These are phyloP conservation scores for Callaeas wilsoni DNA, from an alignment of 2,113 vertebrate species.

Conservation along the genomic window DNA sequence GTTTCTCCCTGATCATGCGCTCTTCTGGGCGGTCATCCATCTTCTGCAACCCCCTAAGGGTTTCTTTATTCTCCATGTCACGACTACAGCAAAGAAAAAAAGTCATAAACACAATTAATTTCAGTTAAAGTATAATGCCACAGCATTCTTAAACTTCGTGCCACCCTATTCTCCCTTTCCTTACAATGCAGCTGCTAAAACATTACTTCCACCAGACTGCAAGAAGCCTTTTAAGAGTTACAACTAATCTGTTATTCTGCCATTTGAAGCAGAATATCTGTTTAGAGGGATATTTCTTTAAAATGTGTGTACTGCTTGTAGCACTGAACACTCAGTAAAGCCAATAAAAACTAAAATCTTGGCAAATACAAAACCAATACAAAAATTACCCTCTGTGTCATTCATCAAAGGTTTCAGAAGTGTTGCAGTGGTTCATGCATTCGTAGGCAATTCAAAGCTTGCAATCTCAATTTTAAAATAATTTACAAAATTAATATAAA, in stretches of 20 bases:
- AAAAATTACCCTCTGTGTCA: background rate
- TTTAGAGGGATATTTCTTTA: background rate
- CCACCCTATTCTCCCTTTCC: background rate
- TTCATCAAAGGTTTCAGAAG: background rate
- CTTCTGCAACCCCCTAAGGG: conserved; percentile 85
- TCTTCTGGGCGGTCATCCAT: conserved; percentile 92
- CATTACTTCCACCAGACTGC: background rate
- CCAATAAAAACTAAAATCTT: background rate
- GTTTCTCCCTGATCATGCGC: conserved; percentile 88
- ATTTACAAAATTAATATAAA: background rate
- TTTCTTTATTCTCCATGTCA: conserved; percentile 88
- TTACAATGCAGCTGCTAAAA: background rate
- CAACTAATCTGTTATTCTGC: background rate
- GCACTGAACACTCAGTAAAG: background rate
- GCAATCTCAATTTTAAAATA: background rate
- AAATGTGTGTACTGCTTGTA: background rate
- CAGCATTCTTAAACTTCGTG: background rate
- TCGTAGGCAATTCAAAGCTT: background rate
- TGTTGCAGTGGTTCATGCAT: background rate
- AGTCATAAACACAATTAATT: background rate
- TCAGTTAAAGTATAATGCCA: background rate
- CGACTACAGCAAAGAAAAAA: conserved; percentile 66
- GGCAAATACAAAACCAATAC: background rate
- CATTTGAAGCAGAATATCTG: background rate
- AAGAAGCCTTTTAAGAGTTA: background rate